Evolutionary conservation across 2,888 invertebrate species (phyloP), one percentile per base, ranked within the genome.

Genomic region (Acheta domesticus): DNA sequence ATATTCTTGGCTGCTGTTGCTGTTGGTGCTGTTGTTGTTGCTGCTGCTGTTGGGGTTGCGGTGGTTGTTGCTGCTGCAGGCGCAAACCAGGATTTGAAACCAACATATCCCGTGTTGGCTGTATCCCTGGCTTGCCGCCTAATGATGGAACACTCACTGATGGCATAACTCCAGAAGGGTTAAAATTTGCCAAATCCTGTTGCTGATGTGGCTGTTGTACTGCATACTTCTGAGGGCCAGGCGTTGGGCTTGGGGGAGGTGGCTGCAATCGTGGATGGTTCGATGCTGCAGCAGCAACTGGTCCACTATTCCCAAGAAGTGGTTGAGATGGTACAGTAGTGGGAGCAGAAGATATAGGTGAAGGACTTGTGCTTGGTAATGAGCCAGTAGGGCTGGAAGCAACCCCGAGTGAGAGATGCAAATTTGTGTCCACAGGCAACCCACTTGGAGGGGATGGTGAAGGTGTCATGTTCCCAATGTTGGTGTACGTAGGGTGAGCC

Each of bases 241-340:
- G 62, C 62, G 79, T 48, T 20, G 80, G 75, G 36, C 23, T 75
- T 12, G 75, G 76, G 48, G 48, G 14, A 73, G 81, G n/a, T 23
- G 74, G 75, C 50, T 81, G 81, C 75, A 80, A 79, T 23, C 80
- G 77, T 49, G 80, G 81, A 74, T 80, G 80, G 75, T 75, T 75
- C 14, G 75, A 14, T 23, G n/a, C 5, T 11, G 16, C 62, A 19
- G 62, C n/a, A 16, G 16, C 62, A 62, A 62, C n/a, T 62, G 62
- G 14, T 19, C 16, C 62, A 36, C 36, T 36, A 8, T 62, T 62
- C 8, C 62, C 62, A 14, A 62, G 14, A n/a, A n/a, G 14, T 11
- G 75, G 14, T 75, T 75, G 75, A 14, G 23, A 21, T 14, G 21
- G 16, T n/a, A 14, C 5, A 21, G 75, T 16, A 14, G 75, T 23